Base-by-base conservation (phyloP, 1,140 invertebrate species). In the Octopus sinensis region DNA sequence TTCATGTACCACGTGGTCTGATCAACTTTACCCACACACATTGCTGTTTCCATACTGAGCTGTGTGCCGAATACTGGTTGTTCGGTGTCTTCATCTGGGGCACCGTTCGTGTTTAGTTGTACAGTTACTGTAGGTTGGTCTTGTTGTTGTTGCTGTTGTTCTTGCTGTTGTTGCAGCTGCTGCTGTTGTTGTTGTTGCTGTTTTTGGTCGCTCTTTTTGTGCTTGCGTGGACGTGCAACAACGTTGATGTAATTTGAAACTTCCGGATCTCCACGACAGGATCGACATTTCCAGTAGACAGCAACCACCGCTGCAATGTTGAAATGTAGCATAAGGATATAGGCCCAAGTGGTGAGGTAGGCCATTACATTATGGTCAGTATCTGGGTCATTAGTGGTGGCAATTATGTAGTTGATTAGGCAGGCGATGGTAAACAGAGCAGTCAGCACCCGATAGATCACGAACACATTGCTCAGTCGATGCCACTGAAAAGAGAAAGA, bases 1-100 rank as follows among this genome's bases (percentile, higher is more conserved):
- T 86, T 86, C 53, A 85, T 81, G 79, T 86, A 87, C 83, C 82
- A 84, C 9, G 82, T 53, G 76, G 76, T 77, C 43, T 77, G 30
- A 13, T 77, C 52, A 5, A 43, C 17, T 6, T 53, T 77, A 17
- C 43, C 76, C 13, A 77, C 23, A 4, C 23, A 53, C 13, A 52
- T 43, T 5, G 76, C 7, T 4, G 68, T n/a, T 73, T 73, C 68
- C 5, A 73, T 13, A 73, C 68, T 73, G 17, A n/a, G 17, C 30
- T 73, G 68, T 13, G 68, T 73, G 5, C 30, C 68, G 17, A 73
- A 23, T 10, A 73, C 68, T 17, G 68, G 68, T 6, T 23, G 68
- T 7, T 73, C 68, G 5, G 30, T 5, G 6, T n/a, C 13, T 6
- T 73, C 68, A 17, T 5, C 30, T 5, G 13, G 17, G 17, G 6